A percentile compares a stretch with the other conserved stretches of the same genome.
Conservation (phyloP, 2,888 invertebrate genomes). For the Eupithecia insigniata region DNA sequence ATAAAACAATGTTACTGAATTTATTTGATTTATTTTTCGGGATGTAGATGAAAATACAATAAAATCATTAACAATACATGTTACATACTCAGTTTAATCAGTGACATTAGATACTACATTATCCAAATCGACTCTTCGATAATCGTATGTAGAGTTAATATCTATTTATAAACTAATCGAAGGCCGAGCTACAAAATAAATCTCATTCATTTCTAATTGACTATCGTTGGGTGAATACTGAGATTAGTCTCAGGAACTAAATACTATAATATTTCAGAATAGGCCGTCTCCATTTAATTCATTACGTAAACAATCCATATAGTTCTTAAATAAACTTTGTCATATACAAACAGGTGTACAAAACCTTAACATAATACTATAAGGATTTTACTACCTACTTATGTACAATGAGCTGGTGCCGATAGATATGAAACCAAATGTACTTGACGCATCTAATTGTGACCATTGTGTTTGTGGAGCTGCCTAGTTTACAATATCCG, state of each 20-base stretch:
- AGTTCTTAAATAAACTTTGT: constrained; percentile 79
- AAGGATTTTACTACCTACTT: constrained; percentile 71
- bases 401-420: constrained; percentile 75
- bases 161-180: constrained; percentile 65
- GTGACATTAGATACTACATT: constrained; percentile 40
- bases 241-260: constrained; percentile 76
- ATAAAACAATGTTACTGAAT: constrained; percentile 49
- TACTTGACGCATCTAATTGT: constrained; percentile 45
- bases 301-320: constrained; percentile 66
- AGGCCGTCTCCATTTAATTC: constrained; percentile 63
- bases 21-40: constrained; percentile 69
- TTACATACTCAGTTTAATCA: constrained; percentile 61
- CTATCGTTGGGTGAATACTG: constrained; percentile 84
- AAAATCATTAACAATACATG: constrained; percentile 73
- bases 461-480: constrained; percentile 42
- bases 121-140: constrained; percentile 35
- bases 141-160: constrained; percentile 59
- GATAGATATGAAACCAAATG: constrained; percentile 46
- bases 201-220: constrained; percentile 82
- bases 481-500: constrained; percentile 32
- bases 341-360: constrained; percentile 81
- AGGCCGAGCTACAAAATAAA: constrained; percentile 73
- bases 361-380: constrained; percentile 72
- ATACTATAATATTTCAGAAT: constrained; percentile 65
- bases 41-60: constrained; percentile 73